Percentiles rank a stretch among this genome's conserved stretches.
These are phyloP conservation scores for Eueremaeus valkanovi DNA, from an alignment of 2,888 invertebrate genomes.

Conservation along the genomic window DNA sequence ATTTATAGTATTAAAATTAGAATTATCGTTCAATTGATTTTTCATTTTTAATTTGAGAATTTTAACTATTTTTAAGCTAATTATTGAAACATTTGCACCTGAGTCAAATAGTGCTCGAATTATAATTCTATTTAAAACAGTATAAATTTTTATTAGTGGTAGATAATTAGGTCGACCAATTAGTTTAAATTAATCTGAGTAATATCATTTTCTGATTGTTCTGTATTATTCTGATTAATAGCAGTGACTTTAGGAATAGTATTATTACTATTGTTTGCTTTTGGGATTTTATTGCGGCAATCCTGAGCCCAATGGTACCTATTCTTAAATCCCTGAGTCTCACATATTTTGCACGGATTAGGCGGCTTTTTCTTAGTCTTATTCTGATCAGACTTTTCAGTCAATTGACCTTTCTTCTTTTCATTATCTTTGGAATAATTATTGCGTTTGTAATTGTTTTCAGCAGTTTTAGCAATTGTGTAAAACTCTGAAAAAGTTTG, in stretches of 20 bases:
- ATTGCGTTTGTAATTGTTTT: conserved; percentile 1
- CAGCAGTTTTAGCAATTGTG: conserved; percentile 23
- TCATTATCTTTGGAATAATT: too few relatives aligned
- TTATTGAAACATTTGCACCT: conserved; percentile 1
- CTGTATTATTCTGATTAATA: too few relatives aligned
- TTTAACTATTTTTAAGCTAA: background rate
- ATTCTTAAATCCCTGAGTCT: conserved; percentile 10
- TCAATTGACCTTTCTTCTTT: too few relatives aligned
- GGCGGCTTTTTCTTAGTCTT: background rate
- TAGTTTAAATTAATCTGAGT: conserved; percentile 6
- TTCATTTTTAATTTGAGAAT: background rate
- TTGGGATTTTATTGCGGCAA: background rate
- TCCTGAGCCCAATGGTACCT: background rate
- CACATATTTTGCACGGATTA: background rate
- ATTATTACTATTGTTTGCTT: too few relatives aligned
- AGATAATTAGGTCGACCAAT: background rate
- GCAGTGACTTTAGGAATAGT: background rate
- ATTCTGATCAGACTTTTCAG: background rate
- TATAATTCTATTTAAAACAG: background rate
- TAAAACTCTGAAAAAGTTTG: conserved; percentile 29
- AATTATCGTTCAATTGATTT: too few relatives aligned
- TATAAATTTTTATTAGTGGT: background rate
- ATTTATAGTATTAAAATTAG: background rate
- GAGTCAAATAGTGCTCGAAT: background rate
- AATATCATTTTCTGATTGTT: background rate